Percentiles rank a stretch among this genome's conserved stretches.
Conservation (phyloP, 2,888 invertebrate genomes). For the Philonicus albiceps region DNA sequence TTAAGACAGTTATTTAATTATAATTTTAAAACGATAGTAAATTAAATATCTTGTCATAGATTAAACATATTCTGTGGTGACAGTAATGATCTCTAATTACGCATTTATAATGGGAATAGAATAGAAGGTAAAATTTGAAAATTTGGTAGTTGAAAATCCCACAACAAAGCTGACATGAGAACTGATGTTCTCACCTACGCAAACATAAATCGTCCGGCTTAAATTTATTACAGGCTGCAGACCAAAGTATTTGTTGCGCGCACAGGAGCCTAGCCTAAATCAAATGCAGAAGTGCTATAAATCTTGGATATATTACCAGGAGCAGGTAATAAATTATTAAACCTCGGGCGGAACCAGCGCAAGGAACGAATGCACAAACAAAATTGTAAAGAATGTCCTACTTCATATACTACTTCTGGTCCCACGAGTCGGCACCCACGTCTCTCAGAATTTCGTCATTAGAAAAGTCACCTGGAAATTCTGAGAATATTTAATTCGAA, state of each 20-base stretch:
- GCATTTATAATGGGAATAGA: background rate
- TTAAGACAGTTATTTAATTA: no score
- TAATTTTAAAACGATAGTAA: no score
- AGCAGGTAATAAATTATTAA: slow-evolving; percentile 39
- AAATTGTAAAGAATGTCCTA: slow-evolving; percentile 21
- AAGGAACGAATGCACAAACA: slow-evolving; percentile 36
- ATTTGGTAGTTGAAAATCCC: background rate
- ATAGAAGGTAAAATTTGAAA: background rate
- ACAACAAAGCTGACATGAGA: slow-evolving; percentile 31
- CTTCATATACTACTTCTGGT: background rate
- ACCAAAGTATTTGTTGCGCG: slow-evolving; percentile 40
- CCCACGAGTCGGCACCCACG: background rate
- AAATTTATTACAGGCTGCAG: slow-evolving; percentile 38
- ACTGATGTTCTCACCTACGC: slow-evolving; percentile 40
- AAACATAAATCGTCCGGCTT: slow-evolving; percentile 34
- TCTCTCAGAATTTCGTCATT: background rate
- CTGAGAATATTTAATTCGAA: background rate
- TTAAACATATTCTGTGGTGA: background rate
- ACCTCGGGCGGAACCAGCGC: background rate
- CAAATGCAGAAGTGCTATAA: slow-evolving; percentile 39
- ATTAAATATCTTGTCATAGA: background rate
- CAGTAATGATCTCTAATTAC: background rate
- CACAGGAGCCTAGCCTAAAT: slow-evolving; percentile 30
- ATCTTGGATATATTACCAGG: slow-evolving; percentile 36
- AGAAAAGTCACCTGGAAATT: background rate